Evolutionary conservation across 2,113 vertebrate genomes (phyloP).

Genomic region (Plestiodon gilberti): DNA sequence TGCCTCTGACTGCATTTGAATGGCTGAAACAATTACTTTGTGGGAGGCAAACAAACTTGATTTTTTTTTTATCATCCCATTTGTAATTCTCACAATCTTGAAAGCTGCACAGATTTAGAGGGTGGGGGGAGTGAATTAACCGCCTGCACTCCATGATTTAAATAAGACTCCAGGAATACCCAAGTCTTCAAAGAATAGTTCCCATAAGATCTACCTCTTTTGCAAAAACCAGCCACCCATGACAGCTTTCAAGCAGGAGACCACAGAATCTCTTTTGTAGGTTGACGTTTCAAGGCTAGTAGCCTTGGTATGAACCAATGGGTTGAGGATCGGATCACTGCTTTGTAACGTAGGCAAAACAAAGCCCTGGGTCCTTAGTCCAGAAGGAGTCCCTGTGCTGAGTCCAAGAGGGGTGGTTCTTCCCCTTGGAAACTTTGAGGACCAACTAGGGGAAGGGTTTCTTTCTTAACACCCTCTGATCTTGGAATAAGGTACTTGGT

Average conservation of each 20-base stretch:
- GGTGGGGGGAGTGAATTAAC: not conserved
- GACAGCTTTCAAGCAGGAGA: too few relatives aligned
- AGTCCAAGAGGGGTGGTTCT: not conserved
- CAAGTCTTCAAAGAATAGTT: not conserved
- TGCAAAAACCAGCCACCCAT: not conserved
- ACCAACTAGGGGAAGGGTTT: not conserved
- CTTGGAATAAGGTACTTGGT: too few relatives aligned
- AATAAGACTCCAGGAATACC: not conserved
- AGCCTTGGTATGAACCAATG: too few relatives aligned
- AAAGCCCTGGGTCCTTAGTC: not conserved
- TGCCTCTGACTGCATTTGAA: not conserved
- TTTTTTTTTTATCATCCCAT: not conserved
- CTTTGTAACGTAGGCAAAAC: not conserved
- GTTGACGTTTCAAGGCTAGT: too few relatives aligned
- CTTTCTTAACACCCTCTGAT: not conserved
- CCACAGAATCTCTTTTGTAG: too few relatives aligned
- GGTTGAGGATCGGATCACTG: too few relatives aligned
- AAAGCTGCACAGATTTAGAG: not conserved
- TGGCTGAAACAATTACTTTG: not conserved
- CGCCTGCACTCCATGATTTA: not conserved
- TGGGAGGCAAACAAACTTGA: not conserved
- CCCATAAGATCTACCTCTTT: not conserved
- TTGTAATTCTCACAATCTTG: not conserved
- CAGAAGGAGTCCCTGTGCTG: not conserved
- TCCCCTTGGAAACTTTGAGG: not conserved